A percentile compares a stretch with the other conserved stretches of the same genome.
These are phyloP conservation scores for Caenorhabditis remanei DNA, from an alignment of 1,140 invertebrate species.

Conservation along the genomic window DNA sequence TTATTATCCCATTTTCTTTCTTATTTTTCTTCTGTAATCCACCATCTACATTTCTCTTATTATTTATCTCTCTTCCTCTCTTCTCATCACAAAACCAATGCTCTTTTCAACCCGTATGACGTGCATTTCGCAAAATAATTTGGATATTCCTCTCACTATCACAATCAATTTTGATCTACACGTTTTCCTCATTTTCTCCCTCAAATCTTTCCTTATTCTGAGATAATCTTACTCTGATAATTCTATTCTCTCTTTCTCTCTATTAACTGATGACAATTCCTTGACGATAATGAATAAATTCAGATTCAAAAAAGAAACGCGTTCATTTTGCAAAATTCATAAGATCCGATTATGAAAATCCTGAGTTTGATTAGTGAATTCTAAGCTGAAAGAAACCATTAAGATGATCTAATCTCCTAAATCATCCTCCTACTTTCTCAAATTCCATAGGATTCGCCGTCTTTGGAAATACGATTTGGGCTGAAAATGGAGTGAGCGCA, in stretches of 20 bases:
- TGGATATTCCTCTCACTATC: not conserved
- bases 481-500: slow-evolving; percentile 36
- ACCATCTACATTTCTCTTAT: not conserved
- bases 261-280: too few relatives aligned
- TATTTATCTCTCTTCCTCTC: not conserved
- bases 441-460: not conserved
- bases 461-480: slow-evolving; percentile 45
- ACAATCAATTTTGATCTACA: not conserved
- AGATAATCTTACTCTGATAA: too few relatives aligned
- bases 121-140: slow-evolving; percentile 31
- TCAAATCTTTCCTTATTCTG: too few relatives aligned
- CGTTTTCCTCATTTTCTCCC: too few relatives aligned
- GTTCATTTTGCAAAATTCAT: not conserved
- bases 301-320: too few relatives aligned
- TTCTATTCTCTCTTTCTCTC: too few relatives aligned
- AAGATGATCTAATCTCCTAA: not conserved
- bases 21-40: not conserved
- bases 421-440: not conserved
- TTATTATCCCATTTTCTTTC: not conserved
- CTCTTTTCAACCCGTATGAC: not conserved
- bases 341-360: not conserved
- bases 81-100: not conserved
- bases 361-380: slow-evolving; percentile 23
- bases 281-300: not conserved
- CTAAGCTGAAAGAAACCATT: not conserved